Conservation (phyloP, 2,797 vertebrate genomes). For the Danionella dracula region DNA sequence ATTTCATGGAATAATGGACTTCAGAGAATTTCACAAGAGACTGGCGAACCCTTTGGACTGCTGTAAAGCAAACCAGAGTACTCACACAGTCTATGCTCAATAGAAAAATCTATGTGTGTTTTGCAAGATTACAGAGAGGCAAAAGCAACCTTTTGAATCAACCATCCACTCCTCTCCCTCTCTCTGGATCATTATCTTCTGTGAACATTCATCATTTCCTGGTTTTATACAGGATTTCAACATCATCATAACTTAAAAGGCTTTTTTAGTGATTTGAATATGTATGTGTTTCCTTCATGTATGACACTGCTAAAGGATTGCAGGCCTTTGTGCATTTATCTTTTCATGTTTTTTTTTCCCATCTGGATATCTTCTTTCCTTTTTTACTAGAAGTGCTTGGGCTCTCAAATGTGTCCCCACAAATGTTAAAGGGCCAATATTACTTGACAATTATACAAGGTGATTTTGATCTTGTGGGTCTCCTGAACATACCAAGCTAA, state of each 20-base stretch:
- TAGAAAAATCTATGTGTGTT: constrained; percentile 3
- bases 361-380: neutral
- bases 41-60: neutral
- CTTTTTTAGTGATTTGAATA: constrained; percentile 37
- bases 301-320: neutral
- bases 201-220: constrained; percentile 36
- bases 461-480: too few species aligned
- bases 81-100: neutral
- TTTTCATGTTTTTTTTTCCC: neutral
- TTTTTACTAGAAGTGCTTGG: neutral
- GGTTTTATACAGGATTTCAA: constrained; percentile 34
- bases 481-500: too few species aligned
- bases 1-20: constrained; percentile 19
- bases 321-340: neutral
- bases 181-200: constrained; percentile 37
- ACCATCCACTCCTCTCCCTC: constrained; percentile 4
- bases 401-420: neutral
- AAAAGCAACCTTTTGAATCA: constrained; percentile 28
- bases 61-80: neutral
- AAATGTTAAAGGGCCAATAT: too few species aligned
- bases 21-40: neutral
- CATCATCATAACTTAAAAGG: constrained; percentile 28
- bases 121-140: constrained; percentile 20
- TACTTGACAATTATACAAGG: too few species aligned
- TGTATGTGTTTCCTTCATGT: constrained; percentile 19